phyloP scores from a whole-genome alignment of 1,140 invertebrate species.

The Lanistes nyassanus region DNA sequence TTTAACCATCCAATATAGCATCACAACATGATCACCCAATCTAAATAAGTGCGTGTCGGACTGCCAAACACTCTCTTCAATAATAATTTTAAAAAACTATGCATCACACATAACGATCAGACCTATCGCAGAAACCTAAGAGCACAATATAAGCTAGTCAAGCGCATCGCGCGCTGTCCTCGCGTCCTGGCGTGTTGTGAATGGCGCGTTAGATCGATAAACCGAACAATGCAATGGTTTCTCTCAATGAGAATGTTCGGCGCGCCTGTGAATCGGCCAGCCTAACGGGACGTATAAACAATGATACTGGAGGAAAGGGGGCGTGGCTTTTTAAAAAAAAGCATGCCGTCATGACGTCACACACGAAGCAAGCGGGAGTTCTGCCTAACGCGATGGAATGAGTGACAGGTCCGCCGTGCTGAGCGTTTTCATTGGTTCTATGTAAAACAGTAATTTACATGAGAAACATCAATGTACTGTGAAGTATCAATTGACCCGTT shows the following conservation, averaged over 20 bases:
- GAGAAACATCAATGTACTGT: conserved; percentile 47
- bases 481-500: conserved; percentile 22
- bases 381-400: conserved; percentile 14
- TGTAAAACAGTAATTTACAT: conserved; percentile 42
- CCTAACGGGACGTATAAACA: conserved; percentile 21
- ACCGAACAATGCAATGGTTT: conserved; percentile 13
- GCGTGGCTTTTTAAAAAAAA: neutral
- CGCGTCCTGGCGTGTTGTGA: conserved; percentile 14
- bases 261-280: conserved; percentile 22
- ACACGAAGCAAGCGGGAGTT: neutral
- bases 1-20: too few species aligned
- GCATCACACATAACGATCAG: neutral
- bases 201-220: conserved; percentile 24
- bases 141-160: too few species aligned
- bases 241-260: conserved; percentile 15
- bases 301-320: conserved; percentile 20
- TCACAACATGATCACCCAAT: too few species aligned
- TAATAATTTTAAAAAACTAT: too few species aligned
- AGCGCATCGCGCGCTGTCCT: too few species aligned
- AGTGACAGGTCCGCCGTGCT: conserved; percentile 35
- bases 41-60: too few species aligned
- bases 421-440: conserved; percentile 37
- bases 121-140: neutral
- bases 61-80: too few species aligned
- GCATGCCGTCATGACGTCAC: conserved; percentile 9